Conservation (phyloP, 2,888 invertebrate genomes). For the Phortica okadai region DNA sequence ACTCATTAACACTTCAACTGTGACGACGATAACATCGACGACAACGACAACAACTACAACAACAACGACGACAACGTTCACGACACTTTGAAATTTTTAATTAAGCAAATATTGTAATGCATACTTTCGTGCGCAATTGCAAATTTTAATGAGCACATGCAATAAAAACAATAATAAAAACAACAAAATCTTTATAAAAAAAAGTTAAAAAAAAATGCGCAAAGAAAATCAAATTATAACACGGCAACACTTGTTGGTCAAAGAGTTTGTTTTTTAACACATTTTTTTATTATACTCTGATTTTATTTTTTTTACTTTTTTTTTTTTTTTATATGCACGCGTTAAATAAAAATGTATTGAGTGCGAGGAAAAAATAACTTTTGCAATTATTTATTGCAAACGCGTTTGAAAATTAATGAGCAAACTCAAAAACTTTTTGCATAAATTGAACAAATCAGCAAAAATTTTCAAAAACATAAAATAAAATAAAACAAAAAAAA, state of each 20-base stretch:
- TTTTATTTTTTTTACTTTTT: background rate
- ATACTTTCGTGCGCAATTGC: slow-evolving; percentile 9
- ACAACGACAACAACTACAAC: background rate
- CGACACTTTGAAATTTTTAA: background rate
- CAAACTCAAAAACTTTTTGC: slow-evolving; percentile 37
- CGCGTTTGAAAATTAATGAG: slow-evolving; percentile 62
- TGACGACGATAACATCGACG: background rate
- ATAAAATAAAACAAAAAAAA: background rate
- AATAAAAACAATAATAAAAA: background rate
- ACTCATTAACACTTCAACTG: too few species aligned
- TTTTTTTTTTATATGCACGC: background rate
- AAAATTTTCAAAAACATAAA: slow-evolving; percentile 52
- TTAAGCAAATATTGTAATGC: slow-evolving; percentile 3
- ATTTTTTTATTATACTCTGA: background rate
- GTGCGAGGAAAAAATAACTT: slow-evolving; percentile 11
- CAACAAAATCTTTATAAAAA: background rate
- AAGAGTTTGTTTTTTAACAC: too few species aligned
- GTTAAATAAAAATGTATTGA: background rate
- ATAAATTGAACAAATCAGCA: slow-evolving; percentile 59
- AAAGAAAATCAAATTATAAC: too few species aligned
- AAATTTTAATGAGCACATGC: background rate
- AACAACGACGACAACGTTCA: background rate
- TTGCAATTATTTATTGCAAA: slow-evolving; percentile 63
- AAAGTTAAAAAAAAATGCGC: background rate
- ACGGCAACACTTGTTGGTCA: too few species aligned